Evolutionary conservation across 2,797 vertebrate genomes (phyloP).

Genomic region (Graptemys geographica): DNA sequence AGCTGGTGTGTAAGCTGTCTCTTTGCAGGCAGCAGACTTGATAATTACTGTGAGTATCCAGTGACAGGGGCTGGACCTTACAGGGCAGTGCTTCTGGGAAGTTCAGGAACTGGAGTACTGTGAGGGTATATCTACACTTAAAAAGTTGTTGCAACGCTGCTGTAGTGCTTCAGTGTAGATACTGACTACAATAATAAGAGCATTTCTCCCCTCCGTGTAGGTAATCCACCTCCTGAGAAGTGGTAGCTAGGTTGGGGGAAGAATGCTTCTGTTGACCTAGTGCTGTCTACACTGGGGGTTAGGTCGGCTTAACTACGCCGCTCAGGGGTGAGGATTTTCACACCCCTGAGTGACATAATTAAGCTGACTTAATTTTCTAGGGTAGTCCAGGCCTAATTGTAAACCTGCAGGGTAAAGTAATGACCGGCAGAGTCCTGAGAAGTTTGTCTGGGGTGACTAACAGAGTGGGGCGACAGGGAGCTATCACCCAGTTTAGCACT

Average conservation of each 20-base stretch:
- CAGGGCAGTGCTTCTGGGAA: background rate
- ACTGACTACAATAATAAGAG: background rate
- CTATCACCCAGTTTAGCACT: background rate
- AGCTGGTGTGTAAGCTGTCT: background rate
- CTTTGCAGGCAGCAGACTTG: background rate
- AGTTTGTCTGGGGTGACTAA: background rate
- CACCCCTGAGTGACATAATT: background rate
- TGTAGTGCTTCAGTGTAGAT: too few relatives aligned
- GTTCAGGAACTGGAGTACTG: background rate
- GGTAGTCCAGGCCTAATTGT: background rate
- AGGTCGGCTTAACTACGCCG: background rate
- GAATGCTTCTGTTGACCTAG: too few relatives aligned
- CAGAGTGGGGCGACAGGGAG: background rate
- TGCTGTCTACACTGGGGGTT: too few relatives aligned
- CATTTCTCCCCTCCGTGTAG: background rate
- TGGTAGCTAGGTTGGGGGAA: background rate
- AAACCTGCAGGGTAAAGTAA: background rate
- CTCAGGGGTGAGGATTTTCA: background rate
- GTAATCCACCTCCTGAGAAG: background rate
- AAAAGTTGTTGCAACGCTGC: background rate
- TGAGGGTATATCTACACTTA: background rate
- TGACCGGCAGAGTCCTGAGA: background rate
- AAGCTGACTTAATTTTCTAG: background rate
- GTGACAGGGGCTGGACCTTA: background rate
- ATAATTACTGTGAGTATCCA: background rate